Percentiles rank a stretch among this genome's conserved stretches.
Evolutionary conservation across 2,113 vertebrate genomes (phyloP).

Genomic region (Himantopus leucocephalus): DNA sequence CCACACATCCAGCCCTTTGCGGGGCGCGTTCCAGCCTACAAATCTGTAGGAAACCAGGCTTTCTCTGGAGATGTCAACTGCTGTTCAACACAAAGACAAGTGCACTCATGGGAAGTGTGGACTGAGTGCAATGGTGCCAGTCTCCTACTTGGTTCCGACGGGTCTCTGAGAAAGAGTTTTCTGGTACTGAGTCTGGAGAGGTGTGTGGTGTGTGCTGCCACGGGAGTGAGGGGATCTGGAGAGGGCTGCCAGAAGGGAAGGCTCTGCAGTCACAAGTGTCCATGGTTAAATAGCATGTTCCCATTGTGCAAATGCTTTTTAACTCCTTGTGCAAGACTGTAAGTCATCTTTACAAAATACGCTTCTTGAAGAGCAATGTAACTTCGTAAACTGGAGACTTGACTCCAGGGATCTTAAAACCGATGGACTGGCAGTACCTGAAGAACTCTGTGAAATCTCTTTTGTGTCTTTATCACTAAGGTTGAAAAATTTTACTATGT

Average conservation of each 20-base stretch:
- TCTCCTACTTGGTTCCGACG: fast-evolving
- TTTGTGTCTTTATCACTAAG: neutral
- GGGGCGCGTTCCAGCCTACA: neutral
- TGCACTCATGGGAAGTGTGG: fast-evolving
- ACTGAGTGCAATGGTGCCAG: neutral
- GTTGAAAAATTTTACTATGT: neutral
- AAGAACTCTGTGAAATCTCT: neutral
- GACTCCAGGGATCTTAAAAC: neutral
- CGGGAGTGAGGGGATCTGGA: neutral
- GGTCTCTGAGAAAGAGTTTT: neutral
- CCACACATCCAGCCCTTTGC: neutral
- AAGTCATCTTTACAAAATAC: neutral
- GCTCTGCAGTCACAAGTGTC: neutral
- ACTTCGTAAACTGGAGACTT: neutral
- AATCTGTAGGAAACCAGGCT: neutral
- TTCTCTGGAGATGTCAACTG: neutral
- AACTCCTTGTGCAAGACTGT: neutral
- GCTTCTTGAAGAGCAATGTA: neutral
- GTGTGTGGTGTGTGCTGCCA: neutral
- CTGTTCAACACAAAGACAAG: neutral
- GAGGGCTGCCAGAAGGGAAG: neutral
- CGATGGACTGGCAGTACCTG: fast-evolving
- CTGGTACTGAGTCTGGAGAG: neutral
- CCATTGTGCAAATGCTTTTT: neutral
- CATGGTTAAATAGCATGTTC: neutral